phyloP scores from a whole-genome alignment of 2,797 vertebrate genomes.

The Halcyon chelicuti region DNA sequence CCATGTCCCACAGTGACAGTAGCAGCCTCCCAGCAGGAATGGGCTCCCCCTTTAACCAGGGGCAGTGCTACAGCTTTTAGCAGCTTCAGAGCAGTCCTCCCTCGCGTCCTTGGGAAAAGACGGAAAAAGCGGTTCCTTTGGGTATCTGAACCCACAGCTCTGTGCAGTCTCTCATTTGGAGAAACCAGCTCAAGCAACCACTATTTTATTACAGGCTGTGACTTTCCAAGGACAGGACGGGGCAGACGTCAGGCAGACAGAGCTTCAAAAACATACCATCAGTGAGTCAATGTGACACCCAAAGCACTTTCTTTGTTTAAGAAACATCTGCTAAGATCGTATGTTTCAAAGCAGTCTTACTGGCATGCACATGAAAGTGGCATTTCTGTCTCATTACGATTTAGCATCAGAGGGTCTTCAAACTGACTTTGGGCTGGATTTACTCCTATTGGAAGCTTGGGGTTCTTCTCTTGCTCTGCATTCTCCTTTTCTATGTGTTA shows the following conservation, averaged over 20 bases:
- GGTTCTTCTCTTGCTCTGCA: background rate
- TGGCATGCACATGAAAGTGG: background rate
- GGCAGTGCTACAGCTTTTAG: background rate
- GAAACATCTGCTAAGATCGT: background rate
- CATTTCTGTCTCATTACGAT: background rate
- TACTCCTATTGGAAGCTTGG: background rate
- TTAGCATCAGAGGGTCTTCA: background rate
- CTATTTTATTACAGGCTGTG: background rate
- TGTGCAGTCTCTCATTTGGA: background rate
- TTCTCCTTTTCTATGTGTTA: background rate
- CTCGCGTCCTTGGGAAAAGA: background rate
- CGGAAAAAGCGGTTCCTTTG: background rate
- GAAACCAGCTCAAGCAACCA: accelerated
- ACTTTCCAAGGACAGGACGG: background rate
- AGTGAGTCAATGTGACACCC: background rate
- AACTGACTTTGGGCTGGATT: background rate
- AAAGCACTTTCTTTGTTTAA: background rate
- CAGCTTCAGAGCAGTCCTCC: background rate
- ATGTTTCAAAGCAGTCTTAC: background rate
- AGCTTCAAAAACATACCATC: background rate
- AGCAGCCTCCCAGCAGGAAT: background rate
- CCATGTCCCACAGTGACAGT: accelerated
- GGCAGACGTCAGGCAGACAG: background rate
- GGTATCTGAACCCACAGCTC: background rate
- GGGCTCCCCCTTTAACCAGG: background rate